Conservation (phyloP, 2,113 vertebrate species). For the Apus apus region DNA sequence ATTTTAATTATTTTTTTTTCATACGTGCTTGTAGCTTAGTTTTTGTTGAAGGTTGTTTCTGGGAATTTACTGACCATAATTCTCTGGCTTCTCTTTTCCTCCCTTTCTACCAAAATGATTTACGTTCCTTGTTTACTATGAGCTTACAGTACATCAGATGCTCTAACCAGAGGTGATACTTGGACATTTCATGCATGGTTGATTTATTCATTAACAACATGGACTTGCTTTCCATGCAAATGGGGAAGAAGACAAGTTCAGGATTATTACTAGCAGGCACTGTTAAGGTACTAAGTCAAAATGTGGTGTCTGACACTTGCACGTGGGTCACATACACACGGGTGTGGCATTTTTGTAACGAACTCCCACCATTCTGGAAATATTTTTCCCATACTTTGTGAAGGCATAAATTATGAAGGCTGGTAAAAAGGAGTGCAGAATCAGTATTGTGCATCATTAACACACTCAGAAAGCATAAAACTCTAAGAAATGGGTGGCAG, state of each 20-base stretch:
- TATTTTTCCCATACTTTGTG: background rate
- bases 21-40: background rate
- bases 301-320: background rate
- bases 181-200: background rate
- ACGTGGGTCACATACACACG: fast-evolving
- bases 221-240: background rate
- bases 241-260: background rate
- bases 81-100: background rate
- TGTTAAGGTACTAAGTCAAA: background rate
- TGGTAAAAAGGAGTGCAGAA: background rate
- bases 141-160: background rate
- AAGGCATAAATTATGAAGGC: background rate
- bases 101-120: background rate
- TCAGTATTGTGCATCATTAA: background rate
- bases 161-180: background rate
- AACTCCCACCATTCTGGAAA: background rate
- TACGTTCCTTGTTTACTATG: background rate
- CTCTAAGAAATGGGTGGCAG: background rate
- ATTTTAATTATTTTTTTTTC: background rate
- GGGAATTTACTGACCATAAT: background rate
- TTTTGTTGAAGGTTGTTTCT: background rate
- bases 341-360: background rate
- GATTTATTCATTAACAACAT: background rate
- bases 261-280: background rate
- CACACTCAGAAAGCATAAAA: background rate